These are phyloP conservation scores for Parnassius apollo DNA, from an alignment of 2,888 invertebrate genomes.

Conservation along the genomic window DNA sequence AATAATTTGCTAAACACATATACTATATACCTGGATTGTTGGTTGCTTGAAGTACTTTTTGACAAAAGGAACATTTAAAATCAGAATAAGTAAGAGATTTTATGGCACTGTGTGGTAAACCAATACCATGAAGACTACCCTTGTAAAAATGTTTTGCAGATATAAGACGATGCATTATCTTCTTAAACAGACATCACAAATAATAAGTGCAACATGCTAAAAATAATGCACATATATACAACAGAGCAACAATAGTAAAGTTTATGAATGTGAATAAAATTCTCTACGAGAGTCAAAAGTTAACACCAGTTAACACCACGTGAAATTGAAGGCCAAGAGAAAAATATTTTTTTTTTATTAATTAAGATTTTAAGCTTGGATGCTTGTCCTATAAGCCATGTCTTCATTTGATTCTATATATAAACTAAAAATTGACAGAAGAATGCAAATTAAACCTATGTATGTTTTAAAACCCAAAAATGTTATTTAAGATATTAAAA, in stretches of 20 bases:
- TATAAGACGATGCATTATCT: conserved; percentile 70
- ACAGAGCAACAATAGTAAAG: too few relatives aligned
- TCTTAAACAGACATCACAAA: conserved; percentile 42
- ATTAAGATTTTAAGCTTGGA: too few relatives aligned
- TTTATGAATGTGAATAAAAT: too few relatives aligned
- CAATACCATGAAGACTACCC: conserved; percentile 56
- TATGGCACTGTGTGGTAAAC: conserved; percentile 46
- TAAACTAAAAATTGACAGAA: too few relatives aligned
- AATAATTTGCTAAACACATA: not conserved
- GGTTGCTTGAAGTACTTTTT: conserved; percentile 57
- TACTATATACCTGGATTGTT: conserved; percentile 54
- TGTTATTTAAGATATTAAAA: too few relatives aligned
- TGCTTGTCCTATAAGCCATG: too few relatives aligned
- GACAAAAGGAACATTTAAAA: conserved; percentile 73
- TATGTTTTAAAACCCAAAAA: too few relatives aligned
- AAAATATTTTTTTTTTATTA: too few relatives aligned
- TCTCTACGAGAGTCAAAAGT: too few relatives aligned
- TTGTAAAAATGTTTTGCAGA: conserved; percentile 67
- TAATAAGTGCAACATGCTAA: conserved; percentile 49
- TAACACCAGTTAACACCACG: conserved; percentile 60
- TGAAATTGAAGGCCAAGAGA: conserved; percentile 59
- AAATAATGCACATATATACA: conserved; percentile 32
- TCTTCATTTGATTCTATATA: too few relatives aligned
- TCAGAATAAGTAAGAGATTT: conserved; percentile 46
- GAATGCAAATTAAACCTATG: too few relatives aligned